Evolutionary conservation across 2,113 vertebrate genomes (phyloP), one percentile per base, ranked within the genome.

Genomic region (Galbula dea): DNA sequence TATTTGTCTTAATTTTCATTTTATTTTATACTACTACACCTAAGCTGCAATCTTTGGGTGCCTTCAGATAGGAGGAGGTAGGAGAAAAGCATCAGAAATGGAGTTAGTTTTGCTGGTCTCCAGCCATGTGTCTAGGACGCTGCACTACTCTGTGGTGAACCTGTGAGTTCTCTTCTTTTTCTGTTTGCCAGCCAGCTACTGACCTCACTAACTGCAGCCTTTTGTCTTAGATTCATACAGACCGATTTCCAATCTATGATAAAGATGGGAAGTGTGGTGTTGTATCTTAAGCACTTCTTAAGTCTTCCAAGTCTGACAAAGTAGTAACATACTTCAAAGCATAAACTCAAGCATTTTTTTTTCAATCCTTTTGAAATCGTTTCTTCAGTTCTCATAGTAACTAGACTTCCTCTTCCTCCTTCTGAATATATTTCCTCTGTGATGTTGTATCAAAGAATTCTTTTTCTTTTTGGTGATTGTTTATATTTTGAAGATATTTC

Each of bases 391-490:
- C 90, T 94, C 37, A 54, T 59, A 74, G 79, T 90, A 80, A 63
- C 73, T 94, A 95, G 68, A 71, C 66, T 96, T 94, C 86, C 71
- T 89, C 80, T 93, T 93, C 91, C 80, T 79, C 91, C 67, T 91
- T 92, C 87, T 91, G 90, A 96, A 93, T 92, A 82, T 73, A 93
- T 96, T 96, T 96, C 89, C 89, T 95, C 96, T 95, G 90, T 92
- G 92, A 39, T 79, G 27, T 61, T 76, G 54, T 95, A 89, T 95
- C 94, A 96, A 97, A 97, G 80, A 93, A 86, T 49, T 86, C 18
- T 55, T 87, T 83, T 90, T 91, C 61, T 87, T 93, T 95, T 78
- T 91, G 80, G 62, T 92, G 83, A 94, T 96, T 96, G 90, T 96
- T 97, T 97, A 85, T 87, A 59, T 92, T 96, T 91, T 95, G 77